Base-by-base conservation (phyloP, 2,888 invertebrate species). In the Axea sp. region DNA sequence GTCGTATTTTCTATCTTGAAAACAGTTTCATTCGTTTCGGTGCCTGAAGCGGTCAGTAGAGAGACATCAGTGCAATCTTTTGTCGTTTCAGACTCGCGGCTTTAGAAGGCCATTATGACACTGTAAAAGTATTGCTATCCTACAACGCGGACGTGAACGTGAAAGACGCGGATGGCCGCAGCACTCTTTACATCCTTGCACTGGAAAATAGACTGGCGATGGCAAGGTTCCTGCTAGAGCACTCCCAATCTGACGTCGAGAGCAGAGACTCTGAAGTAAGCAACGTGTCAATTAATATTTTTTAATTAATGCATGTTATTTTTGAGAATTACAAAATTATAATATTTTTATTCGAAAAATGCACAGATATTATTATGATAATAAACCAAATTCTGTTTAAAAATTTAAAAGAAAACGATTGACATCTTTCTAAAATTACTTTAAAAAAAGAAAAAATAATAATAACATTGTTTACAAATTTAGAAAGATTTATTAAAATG, bases 141-240 rank as follows among this genome's bases (percentile, higher is more conserved):
- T 91, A 93, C 79, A 93, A 94, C 47, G 95, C 96, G 3, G 96
- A 96, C 88, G 92, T 94, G 1, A 95, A 97, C 88, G 93, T 95
- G 30, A 92, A 94, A 83, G 98, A 98, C 88, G 96, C 97, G 0
- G 98, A 98, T 88, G 94, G 96, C 0, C 90, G 98, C 39, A 96
- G 96, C 81, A 96, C 97, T 0, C 90, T 98, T 15, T 98, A 98
- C 87, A 95, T 97, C 55, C 89, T 98, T 51, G 96, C 97, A 1
- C 88, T 96, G 76, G 96, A 96, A 88, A 96, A 96, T 88, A 90
- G 96, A 74, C 88, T 95, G 75, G 92, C 94, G 7, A 95, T 95
- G 92, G 95, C 95, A 35, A 91, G 94, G 76, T 94, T 93, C 87
- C 89, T 97, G 75, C 87, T 97, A 60, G 91, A 93, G 69, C 91